phyloP scores from a whole-genome alignment of 2,113 vertebrate genomes.

The Pterocles gutturalis region DNA sequence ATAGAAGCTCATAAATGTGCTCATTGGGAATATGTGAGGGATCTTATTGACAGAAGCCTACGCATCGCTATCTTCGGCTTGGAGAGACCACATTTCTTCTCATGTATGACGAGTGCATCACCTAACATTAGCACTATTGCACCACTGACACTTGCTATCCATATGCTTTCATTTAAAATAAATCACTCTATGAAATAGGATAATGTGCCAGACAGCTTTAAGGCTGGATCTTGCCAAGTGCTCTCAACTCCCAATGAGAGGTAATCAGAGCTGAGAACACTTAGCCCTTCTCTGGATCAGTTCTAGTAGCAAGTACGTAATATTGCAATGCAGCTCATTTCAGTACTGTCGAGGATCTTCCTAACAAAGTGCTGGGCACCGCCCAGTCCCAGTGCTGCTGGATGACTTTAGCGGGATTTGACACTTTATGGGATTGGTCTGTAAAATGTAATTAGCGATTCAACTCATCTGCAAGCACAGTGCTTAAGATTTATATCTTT shows the following conservation, averaged over 20 bases:
- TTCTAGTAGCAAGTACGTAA: not conserved
- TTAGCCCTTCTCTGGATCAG: not conserved
- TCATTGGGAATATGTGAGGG: not conserved
- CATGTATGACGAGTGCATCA: not conserved
- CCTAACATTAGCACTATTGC: not conserved
- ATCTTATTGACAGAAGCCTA: not conserved
- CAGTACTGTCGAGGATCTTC: not conserved
- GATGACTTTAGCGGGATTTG: not conserved
- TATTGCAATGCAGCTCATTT: not conserved
- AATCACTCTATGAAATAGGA: not conserved
- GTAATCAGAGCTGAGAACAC: not conserved
- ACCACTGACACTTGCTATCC: not conserved
- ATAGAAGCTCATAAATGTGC: conserved; percentile 47
- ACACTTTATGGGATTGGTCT: not conserved
- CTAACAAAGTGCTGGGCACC: not conserved
- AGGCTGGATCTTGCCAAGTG: not conserved
- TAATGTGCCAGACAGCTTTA: not conserved
- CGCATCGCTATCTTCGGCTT: not conserved
- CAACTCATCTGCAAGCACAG: not conserved
- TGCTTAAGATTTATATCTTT: not conserved
- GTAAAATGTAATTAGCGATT: not conserved
- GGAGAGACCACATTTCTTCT: not conserved
- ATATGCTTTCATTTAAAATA: not conserved
- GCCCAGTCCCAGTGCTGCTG: not conserved
- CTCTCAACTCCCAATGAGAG: not conserved